Conservation (phyloP, 2,888 invertebrate species). For the Blomia tropicalis region DNA sequence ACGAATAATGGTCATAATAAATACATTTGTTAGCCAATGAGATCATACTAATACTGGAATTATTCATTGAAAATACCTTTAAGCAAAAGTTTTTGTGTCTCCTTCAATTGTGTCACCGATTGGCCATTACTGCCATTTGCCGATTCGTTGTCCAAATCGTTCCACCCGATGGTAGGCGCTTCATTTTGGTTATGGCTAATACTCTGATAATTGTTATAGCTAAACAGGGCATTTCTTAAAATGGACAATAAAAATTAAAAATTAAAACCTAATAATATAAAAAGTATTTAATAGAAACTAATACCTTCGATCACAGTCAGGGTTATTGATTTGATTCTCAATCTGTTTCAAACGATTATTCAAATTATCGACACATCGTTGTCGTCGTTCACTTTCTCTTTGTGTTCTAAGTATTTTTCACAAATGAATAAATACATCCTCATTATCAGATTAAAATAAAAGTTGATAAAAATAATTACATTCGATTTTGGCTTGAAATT, state of each 20-base stretch:
- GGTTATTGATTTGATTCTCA: constrained; percentile 33
- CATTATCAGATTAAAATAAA: not conserved
- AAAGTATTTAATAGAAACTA: not conserved
- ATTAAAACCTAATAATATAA: not conserved
- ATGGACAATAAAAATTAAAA: not conserved
- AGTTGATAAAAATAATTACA: constrained; percentile 23
- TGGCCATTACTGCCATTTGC: not conserved
- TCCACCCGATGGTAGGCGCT: constrained; percentile 5
- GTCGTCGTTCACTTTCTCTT: constrained; percentile 35
- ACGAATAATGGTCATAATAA: not conserved
- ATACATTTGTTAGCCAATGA: not conserved
- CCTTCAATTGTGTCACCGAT: not conserved
- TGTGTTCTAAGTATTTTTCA: constrained; percentile 34
- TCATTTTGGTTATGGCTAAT: not conserved
- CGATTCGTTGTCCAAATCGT: not conserved
- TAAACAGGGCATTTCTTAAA: not conserved
- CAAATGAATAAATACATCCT: constrained; percentile 1
- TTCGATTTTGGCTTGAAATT: constrained; percentile 18
- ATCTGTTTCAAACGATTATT: constrained; percentile 36
- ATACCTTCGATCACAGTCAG: constrained; percentile 19
- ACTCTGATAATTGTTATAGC: not conserved
- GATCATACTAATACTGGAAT: not conserved
- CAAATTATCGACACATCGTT: constrained; percentile 35
- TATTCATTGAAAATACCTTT: not conserved
- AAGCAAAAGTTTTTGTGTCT: not conserved